Conservation (phyloP, 2,797 vertebrate species). For the Vespertilio murinus region DNA sequence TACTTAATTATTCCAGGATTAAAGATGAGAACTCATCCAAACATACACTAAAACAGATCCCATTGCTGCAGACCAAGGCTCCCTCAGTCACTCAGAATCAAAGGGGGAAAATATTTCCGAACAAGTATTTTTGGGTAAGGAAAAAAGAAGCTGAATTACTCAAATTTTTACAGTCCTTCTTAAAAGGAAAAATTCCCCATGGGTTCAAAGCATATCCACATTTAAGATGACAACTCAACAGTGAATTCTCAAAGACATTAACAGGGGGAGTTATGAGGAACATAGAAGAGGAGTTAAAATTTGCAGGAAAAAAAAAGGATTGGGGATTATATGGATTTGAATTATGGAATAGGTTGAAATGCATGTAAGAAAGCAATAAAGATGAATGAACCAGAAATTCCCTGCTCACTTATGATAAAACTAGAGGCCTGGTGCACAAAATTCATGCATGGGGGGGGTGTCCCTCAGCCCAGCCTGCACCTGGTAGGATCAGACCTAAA, state of each 20-base stretch:
- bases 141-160: slow-evolving; percentile 13
- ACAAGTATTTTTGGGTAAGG: background rate
- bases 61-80: background rate
- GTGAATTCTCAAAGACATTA: slow-evolving; percentile 61
- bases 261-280: slow-evolving; percentile 73
- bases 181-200: slow-evolving; percentile 62
- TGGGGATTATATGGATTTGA: slow-evolving; percentile 83
- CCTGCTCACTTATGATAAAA: slow-evolving; percentile 86
- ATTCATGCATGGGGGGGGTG: no score
- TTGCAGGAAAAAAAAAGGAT: slow-evolving; percentile 78
- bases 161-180: background rate
- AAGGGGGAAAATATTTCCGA: background rate
- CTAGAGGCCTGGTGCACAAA: no score
- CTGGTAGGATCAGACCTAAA: no score
- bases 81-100: background rate
- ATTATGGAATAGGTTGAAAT: slow-evolving; percentile 82
- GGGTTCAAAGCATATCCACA: slow-evolving; percentile 61
- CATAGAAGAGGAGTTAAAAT: slow-evolving; percentile 79
- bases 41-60: background rate
- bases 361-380: slow-evolving; percentile 84
- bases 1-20: background rate
- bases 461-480: no score
- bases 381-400: slow-evolving; percentile 82
- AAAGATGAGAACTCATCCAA: background rate
- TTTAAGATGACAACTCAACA: slow-evolving; percentile 46